Percentiles rank a stretch among this genome's conserved stretches.
These are phyloP conservation scores for Xiphophorus birchmanni DNA, from an alignment of 2,797 vertebrate genomes.

Conservation along the genomic window DNA sequence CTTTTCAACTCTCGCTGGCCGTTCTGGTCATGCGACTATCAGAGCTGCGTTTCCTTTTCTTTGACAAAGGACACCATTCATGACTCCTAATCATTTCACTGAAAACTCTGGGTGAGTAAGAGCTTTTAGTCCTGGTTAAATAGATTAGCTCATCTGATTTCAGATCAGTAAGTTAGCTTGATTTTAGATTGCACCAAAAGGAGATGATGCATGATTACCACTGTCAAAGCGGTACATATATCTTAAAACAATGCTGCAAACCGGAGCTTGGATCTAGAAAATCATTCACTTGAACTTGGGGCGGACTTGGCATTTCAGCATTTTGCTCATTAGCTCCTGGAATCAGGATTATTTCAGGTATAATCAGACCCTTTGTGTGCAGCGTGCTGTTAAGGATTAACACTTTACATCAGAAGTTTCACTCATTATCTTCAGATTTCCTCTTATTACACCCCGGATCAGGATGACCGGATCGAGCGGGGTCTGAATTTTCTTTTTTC, in stretches of 20 bases:
- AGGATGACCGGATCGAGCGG: constrained; percentile 34
- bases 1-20: constrained; percentile 14
- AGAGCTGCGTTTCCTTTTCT: constrained; percentile 27
- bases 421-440: constrained; percentile 65
- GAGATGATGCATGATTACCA: constrained; percentile 1
- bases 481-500: constrained; percentile 5
- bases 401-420: constrained; percentile 46
- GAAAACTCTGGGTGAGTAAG: constrained; percentile 46
- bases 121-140: constrained; percentile 45
- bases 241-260: constrained; percentile 5
- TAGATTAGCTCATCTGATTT: constrained; percentile 52
- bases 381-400: constrained; percentile 58
- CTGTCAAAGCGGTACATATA: background rate
- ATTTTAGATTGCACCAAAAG: constrained; percentile 15
- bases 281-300: constrained; percentile 1
- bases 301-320: constrained; percentile 12
- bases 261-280: constrained; percentile 11
- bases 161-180: constrained; percentile 30
- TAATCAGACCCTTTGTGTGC: constrained; percentile 46
- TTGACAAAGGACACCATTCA: constrained; percentile 57
- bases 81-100: constrained; percentile 50
- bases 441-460: constrained; percentile 52
- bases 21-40: constrained; percentile 32
- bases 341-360: constrained; percentile 37
- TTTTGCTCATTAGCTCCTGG: constrained; percentile 43